Base-by-base conservation (phyloP, 2,888 invertebrate genomes). In the Yponomeuta malinellus region DNA sequence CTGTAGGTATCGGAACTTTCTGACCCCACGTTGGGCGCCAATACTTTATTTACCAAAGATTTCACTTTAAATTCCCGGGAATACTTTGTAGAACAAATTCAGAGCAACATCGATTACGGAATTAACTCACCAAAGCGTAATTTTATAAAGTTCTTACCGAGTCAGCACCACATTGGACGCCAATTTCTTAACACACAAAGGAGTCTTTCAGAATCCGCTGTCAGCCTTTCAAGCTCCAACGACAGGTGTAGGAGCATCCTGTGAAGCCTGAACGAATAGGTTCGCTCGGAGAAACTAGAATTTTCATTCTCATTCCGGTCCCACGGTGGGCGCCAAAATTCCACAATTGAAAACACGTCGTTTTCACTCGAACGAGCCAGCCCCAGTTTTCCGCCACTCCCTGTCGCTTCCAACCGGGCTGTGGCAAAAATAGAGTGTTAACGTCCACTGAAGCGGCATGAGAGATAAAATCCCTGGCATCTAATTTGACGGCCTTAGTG, bases 261-360 rank as follows among this genome's bases (percentile, higher is more conserved):
- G 52, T 59, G 52, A 59, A 59, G 52, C 12, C 52, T 15, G 15
- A 59, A 15, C 52, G 52, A 59, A 59, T 59, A 59, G 52, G 15
- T 59, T 15, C 15, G 52, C 52, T 59, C 52, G 52, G 15, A 59
- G 52, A 59, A 59, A 59, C 52, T 59, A 59, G 52, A 59, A 59
- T 15, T 59, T 59, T 59, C 52, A 59, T 59, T 59, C 8, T 15
- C 52, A 0, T 59, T 59, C 52, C 52, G 15, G 52, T 43, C 15
- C 52, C 52, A 59, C 52, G 52, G 52, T 15, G 52, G 52, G 52
- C 52, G 52, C 52, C 52, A 59, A 59, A 59, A 59, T 59, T 59
- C 52, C 52, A 59, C 52, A 59, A 59, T 59, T 59, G 52, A 59
- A 59, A 59, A 59, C 15, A 59, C 52, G 15, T 59, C 52, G 12